Conservation (phyloP, 2,113 vertebrate species). For the Emydocephalus ijimae region DNA sequence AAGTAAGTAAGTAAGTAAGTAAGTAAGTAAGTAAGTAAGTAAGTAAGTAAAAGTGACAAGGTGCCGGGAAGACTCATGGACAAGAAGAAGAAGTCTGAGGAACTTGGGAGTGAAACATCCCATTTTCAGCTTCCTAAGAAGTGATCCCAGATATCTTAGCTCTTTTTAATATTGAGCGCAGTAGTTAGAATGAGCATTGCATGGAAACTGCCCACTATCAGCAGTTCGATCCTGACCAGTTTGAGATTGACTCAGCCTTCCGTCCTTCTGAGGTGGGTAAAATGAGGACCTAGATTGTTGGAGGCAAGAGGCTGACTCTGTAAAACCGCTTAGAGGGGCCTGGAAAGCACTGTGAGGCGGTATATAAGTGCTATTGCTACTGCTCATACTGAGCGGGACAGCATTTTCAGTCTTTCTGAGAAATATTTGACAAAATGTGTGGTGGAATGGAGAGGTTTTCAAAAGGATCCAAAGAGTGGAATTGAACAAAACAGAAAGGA, state of each 20-base stretch:
- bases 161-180: background rate
- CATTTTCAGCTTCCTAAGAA: background rate
- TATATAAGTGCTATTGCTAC: background rate
- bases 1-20: too few species aligned
- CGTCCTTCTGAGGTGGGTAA: too few species aligned
- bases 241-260: too few species aligned
- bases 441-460: background rate
- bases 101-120: background rate
- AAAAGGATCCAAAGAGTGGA: background rate
- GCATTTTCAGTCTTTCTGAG: background rate
- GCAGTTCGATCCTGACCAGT: too few species aligned
- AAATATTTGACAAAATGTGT: background rate
- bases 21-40: too few species aligned
- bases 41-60: background rate
- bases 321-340: too few species aligned
- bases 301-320: too few species aligned
- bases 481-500: background rate
- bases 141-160: background rate
- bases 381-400: background rate
- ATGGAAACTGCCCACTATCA: too few species aligned
- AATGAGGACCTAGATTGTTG: too few species aligned
- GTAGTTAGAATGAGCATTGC: too few species aligned
- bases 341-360: background rate
- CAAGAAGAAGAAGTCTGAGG: background rate
- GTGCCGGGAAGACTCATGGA: background rate